Conservation (phyloP, 2,113 vertebrate species). For the Pomatostomus ruficeps region DNA sequence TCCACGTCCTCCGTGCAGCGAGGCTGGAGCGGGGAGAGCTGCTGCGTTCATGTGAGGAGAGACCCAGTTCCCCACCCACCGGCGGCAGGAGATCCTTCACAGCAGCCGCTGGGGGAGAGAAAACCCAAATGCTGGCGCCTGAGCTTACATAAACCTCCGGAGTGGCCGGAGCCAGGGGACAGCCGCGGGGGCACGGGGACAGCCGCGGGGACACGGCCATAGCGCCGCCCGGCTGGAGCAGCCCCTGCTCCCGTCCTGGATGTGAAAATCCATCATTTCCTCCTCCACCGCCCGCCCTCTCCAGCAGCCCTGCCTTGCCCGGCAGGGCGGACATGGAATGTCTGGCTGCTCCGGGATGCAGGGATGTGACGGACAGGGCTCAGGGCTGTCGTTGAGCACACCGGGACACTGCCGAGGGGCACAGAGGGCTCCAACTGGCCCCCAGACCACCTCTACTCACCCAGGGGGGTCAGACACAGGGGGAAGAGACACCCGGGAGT, state of each 20-base stretch:
- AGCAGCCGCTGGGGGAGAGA: background rate
- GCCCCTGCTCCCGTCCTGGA: background rate
- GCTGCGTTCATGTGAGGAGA: background rate
- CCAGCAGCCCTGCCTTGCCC: background rate
- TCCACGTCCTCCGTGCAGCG: background rate
- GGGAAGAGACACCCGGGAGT: background rate
- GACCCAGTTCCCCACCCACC: background rate
- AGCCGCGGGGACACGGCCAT: background rate
- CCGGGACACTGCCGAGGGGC: rapidly evolving
- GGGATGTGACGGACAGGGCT: background rate
- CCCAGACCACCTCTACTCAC: background rate
- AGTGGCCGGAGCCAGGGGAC: background rate
- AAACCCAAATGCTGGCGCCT: background rate
- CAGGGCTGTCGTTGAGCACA: background rate
- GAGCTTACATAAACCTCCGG: background rate
- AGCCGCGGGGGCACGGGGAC: background rate
- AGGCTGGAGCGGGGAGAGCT: background rate
- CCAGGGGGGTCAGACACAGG: no score
- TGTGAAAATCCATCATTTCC: background rate
- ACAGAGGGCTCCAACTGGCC: rapidly evolving
- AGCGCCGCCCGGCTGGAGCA: background rate
- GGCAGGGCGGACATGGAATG: rapidly evolving
- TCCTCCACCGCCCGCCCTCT: background rate
- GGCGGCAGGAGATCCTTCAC: background rate
- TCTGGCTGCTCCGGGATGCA: background rate